Conservation (phyloP, 2,113 vertebrate genomes). For the Scomber japonicus region DNA sequence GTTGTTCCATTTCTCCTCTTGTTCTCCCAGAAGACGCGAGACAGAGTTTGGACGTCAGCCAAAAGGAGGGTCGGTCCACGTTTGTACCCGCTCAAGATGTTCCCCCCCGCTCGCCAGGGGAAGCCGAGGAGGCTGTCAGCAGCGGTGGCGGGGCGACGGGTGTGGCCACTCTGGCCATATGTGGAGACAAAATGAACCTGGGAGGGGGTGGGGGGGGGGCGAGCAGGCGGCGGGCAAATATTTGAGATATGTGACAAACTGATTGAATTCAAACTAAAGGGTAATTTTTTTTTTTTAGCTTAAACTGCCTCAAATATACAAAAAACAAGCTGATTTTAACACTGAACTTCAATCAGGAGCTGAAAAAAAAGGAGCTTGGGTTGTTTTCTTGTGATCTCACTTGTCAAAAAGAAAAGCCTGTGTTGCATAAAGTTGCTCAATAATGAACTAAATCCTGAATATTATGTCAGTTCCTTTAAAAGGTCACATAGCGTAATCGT, state of each 20-base stretch:
- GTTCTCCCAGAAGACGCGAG: conserved; percentile 99
- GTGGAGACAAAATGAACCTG: conserved; percentile 81
- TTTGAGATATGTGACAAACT: background rate
- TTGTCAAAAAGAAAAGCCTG: conserved; percentile 17
- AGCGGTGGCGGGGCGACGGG: background rate
- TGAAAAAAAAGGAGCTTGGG: background rate
- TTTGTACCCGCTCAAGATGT: conserved; percentile 91
- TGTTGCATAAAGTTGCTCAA: conserved; percentile 15
- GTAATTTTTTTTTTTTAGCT: no score
- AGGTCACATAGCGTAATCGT: conserved; percentile 56
- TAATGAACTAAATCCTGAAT: conserved; percentile 45
- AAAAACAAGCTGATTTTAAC: background rate
- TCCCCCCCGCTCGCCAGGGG: conserved; percentile 83
- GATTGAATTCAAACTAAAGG: no score
- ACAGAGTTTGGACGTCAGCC: conserved; percentile 98
- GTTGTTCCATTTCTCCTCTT: conserved; percentile 99
- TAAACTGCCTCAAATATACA: background rate
- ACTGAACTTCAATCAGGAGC: conserved; percentile 1
- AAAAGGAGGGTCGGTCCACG: conserved; percentile 85
- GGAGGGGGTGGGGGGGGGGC: no score
- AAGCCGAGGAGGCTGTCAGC: conserved; percentile 86
- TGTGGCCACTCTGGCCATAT: conserved; percentile 88
- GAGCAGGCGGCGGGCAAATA: no score
- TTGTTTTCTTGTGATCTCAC: background rate
- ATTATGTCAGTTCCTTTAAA: conserved; percentile 43